Evolutionary conservation across 2,888 invertebrate species (phyloP), one percentile per base, ranked within the genome.

Genomic region (Neuroscelio doddi): DNA sequence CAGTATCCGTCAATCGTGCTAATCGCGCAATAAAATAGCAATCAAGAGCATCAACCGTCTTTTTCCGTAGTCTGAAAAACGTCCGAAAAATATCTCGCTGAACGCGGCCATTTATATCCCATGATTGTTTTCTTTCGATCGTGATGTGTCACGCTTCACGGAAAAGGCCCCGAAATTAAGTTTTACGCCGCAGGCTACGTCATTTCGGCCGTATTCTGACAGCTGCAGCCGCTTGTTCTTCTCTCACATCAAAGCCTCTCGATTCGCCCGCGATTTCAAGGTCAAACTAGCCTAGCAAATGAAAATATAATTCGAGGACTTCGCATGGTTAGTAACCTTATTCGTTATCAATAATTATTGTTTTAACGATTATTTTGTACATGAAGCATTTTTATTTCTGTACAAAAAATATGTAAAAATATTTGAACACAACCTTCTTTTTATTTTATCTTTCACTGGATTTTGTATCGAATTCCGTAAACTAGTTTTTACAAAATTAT

Each of bases 141-240:
- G 70, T 69, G 69, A 77, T 77, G 70, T 77, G 77, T 77, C 76
- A 77, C 53, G 70, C 67, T 52, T 52, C 15, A 24, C 8, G 26
- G 32, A 26, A 52, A 10, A 17, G 16, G 9, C 17, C 14, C 3
- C 9, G 2, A 52, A 52, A 42, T 26, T 59, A 5, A 52, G 14
- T 36, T 29, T 17, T 21, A 36, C n/a, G 14, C 10, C 47, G 15
- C 30, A 10, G 26, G 32, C 21, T 14, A 15, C 14, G 16, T 45
- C 24, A 30, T 17, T 10, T 34, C 16, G 24, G 16, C 8, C 9
- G 15, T 14, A 30, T 56, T 47, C 41, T 57, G 51, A 57, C 52
- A 57, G 49, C 12, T 52, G 52, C 27, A 10, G n/a, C 9, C 16
- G 15, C 10, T 1, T 14, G 9, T 14, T 14, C 24, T 17, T 15